phyloP scores from a whole-genome alignment of 2,113 vertebrate genomes.

The Propithecus coquereli region DNA sequence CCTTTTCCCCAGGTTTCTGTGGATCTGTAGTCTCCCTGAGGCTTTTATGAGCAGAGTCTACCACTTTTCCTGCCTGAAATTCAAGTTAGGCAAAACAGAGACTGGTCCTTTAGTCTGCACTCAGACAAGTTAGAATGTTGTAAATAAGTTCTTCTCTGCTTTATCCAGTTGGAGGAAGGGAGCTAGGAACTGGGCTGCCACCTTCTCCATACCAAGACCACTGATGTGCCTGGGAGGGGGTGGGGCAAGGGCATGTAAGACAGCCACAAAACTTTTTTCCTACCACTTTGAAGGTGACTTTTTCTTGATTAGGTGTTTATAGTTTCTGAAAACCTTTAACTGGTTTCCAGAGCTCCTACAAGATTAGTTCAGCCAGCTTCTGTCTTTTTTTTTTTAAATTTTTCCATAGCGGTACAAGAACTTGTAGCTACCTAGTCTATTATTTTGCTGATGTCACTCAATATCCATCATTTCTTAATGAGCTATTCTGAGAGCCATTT shows the following conservation, averaged over 20 bases:
- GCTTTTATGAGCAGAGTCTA: background rate
- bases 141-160: background rate
- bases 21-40: background rate
- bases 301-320: background rate
- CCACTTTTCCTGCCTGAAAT: background rate
- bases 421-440: background rate
- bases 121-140: background rate
- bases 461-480: background rate
- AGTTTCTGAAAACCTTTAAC: background rate
- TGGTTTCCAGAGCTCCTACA: background rate
- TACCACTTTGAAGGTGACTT: background rate
- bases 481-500: background rate
- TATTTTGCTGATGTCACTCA: background rate
- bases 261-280: background rate
- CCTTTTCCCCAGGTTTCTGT: too few relatives aligned
- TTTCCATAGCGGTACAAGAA: background rate
- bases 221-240: too few relatives aligned
- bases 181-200: background rate
- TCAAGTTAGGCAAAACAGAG: background rate
- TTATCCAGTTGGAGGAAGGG: background rate
- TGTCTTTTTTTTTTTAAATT: background rate
- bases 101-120: rapidly evolving
- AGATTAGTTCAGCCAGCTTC: background rate
- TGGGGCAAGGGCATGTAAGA: background rate
- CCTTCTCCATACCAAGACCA: background rate